A percentile compares a stretch with the other conserved stretches of the same genome.
Conservation (phyloP, 2,888 invertebrate genomes). For the Limnephilus auricula region DNA sequence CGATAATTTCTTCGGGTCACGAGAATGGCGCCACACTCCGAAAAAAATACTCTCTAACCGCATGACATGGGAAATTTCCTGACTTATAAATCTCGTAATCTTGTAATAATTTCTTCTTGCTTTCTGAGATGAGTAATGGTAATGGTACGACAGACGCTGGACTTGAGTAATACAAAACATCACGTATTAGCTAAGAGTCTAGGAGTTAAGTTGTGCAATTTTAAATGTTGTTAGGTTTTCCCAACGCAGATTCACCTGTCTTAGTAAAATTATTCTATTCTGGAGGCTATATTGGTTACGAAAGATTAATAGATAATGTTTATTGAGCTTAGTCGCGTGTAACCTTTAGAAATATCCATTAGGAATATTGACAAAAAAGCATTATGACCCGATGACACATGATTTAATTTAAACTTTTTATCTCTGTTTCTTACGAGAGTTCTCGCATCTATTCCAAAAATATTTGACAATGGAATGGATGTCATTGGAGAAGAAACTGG, state of each 20-base stretch:
- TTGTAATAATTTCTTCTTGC: conserved; percentile 43
- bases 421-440: too few relatives aligned
- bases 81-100: conserved; percentile 35
- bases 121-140: conserved; percentile 7
- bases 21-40: conserved; percentile 36
- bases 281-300: background rate
- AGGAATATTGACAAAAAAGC: background rate
- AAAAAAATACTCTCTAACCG: conserved; percentile 43
- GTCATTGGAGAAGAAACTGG: too few relatives aligned
- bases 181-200: background rate
- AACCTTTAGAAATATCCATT: background rate
- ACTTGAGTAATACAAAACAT: background rate
- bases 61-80: conserved; percentile 38
- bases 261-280: background rate
- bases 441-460: too few relatives aligned
- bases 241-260: background rate
- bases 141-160: background rate
- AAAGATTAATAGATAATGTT: background rate
- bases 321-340: background rate
- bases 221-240: background rate
- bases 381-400: background rate
- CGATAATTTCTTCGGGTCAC: conserved; percentile 28
- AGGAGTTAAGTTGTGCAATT: background rate
- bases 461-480: too few relatives aligned
- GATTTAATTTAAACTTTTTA: background rate